These are phyloP conservation scores for Drosophila acutilabella DNA, from an alignment of 2,888 invertebrate genomes.

Conservation along the genomic window DNA sequence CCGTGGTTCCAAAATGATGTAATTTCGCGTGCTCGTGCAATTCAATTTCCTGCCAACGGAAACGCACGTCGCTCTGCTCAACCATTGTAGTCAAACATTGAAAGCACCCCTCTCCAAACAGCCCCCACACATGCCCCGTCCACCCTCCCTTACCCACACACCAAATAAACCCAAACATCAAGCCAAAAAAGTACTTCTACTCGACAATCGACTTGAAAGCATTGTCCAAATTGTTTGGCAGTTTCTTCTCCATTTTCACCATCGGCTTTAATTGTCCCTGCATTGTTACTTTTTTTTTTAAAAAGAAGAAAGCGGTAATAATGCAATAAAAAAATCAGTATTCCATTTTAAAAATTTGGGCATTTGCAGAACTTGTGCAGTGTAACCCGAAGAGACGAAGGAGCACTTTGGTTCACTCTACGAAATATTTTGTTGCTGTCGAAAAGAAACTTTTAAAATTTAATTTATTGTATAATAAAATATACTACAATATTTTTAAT, in stretches of 20 bases:
- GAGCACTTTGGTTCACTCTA: neutral
- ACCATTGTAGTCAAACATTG: conserved; percentile 56
- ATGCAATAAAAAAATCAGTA: conserved; percentile 57
- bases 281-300: conserved; percentile 26
- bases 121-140: conserved; percentile 7
- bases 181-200: neutral
- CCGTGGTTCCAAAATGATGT: conserved; percentile 82
- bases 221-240: conserved; percentile 62
- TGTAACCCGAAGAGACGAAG: conserved; percentile 36
- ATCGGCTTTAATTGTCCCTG: conserved; percentile 56
- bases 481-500: too few relatives aligned
- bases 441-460: too few relatives aligned
- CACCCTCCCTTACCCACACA: neutral
- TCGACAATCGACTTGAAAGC: conserved; percentile 43
- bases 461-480: too few relatives aligned
- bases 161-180: neutral
- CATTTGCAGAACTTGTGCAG: conserved; percentile 63
- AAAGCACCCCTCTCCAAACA: conserved; percentile 11
- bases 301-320: conserved; percentile 30
- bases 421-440: conserved; percentile 7
- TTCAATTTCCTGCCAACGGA: conserved; percentile 83
- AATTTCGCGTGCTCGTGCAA: conserved; percentile 84
- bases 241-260: conserved; percentile 34
- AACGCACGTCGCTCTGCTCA: conserved; percentile 75
- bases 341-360: conserved; percentile 64